These are phyloP conservation scores for Crypturellus tataupa DNA, from an alignment of 2,797 vertebrate species.

Conservation along the genomic window DNA sequence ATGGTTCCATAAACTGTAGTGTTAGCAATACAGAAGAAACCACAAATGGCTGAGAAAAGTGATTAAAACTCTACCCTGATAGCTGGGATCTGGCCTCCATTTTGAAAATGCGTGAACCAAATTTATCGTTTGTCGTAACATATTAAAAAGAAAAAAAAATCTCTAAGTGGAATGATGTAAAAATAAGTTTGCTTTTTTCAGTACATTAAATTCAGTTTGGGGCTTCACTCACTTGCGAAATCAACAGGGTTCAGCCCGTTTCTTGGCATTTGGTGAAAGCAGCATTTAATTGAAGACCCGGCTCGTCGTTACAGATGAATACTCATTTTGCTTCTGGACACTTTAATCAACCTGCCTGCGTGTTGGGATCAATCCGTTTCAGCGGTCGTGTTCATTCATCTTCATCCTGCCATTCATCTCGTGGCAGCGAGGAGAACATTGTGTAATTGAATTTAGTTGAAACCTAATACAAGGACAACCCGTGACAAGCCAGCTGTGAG, in stretches of 20 bases:
- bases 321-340: conserved; percentile 77
- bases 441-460: conserved; percentile 80
- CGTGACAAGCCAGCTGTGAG: conserved; percentile 73
- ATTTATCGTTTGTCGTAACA: neutral
- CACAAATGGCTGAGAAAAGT: conserved; percentile 19
- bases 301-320: conserved; percentile 70
- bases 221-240: neutral
- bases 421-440: conserved; percentile 67
- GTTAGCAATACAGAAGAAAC: neutral
- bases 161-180: neutral
- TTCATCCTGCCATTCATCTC: conserved; percentile 75
- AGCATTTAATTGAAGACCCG: conserved; percentile 73
- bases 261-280: conserved; percentile 62
- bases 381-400: conserved; percentile 76
- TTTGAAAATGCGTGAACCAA: neutral
- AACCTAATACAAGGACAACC: conserved; percentile 78
- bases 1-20: neutral
- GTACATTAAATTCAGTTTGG: neutral
- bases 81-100: neutral
- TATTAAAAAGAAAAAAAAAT: neutral
- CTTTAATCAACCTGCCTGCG: conserved; percentile 79
- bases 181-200: neutral
- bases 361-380: conserved; percentile 78
- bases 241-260: conserved; percentile 13
- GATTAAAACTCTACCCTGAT: neutral